Percentiles rank a stretch among this genome's conserved stretches.
These are phyloP conservation scores for Cryptus viduatorius DNA, from an alignment of 2,888 invertebrate genomes.

Conservation along the genomic window DNA sequence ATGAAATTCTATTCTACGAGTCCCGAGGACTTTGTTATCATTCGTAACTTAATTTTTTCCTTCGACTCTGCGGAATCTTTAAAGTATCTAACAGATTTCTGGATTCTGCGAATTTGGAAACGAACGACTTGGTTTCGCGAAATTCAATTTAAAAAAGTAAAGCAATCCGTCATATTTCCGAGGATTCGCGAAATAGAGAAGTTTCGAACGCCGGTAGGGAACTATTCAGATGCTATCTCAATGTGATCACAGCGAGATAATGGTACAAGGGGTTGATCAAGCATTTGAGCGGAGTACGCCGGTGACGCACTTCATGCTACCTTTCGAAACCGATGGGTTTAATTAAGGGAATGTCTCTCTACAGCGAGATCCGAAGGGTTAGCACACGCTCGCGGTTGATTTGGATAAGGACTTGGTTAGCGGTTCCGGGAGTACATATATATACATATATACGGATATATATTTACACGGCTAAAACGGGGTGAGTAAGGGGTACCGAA, in stretches of 20 bases:
- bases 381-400: slow-evolving; percentile 26
- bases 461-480: neutral
- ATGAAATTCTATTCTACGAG: slow-evolving; percentile 60
- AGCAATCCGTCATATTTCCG: no score
- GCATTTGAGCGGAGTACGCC: slow-evolving; percentile 24
- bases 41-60: slow-evolving; percentile 41
- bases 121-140: no score
- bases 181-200: no score
- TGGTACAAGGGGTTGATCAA: slow-evolving; percentile 41
- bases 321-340: slow-evolving; percentile 34
- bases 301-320: slow-evolving; percentile 14
- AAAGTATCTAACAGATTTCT: slow-evolving; percentile 6
- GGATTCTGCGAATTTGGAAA: neutral
- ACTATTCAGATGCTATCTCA: slow-evolving; percentile 25
- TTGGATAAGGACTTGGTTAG: slow-evolving; percentile 34
- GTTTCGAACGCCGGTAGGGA: neutral
- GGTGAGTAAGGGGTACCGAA: neutral
- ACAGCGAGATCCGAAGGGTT: slow-evolving; percentile 29
- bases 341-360: slow-evolving; percentile 48
- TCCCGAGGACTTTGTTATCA: slow-evolving; percentile 28
- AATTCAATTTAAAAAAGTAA: no score
- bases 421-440: slow-evolving; percentile 17
- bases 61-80: slow-evolving; percentile 26
- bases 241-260: slow-evolving; percentile 36
- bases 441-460: neutral